phyloP scores from a whole-genome alignment of 92 coral and sea anemone species.

The Montipora capitata region DNA sequence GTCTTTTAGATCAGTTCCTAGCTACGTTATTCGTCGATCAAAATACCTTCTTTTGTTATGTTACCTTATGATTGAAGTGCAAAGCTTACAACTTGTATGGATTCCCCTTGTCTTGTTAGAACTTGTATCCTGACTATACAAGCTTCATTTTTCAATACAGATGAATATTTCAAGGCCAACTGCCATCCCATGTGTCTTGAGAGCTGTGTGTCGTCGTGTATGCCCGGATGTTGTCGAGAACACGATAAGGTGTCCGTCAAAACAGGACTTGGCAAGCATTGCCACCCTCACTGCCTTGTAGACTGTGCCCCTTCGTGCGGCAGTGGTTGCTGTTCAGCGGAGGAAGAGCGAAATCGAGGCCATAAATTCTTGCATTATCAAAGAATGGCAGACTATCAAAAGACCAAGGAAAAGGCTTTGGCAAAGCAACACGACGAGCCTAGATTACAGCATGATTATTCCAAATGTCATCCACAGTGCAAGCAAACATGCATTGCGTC shows the following conservation, averaged over 20 bases:
- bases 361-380: slow-evolving; percentile 79
- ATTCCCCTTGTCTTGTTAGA: not conserved
- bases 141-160: slow-evolving; percentile 50
- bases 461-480: slow-evolving; percentile 56
- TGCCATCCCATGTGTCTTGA: slow-evolving; percentile 90
- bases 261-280: slow-evolving; percentile 86
- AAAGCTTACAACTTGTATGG: too few relatives aligned
- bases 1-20: too few relatives aligned
- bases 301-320: slow-evolving; percentile 90
- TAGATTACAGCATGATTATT: slow-evolving; percentile 33
- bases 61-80: too few relatives aligned
- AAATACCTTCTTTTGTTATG: too few relatives aligned
- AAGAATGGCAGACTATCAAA: slow-evolving; percentile 60
- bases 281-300: slow-evolving; percentile 85
- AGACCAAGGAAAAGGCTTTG: slow-evolving; percentile 23
- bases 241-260: slow-evolving; percentile 86
- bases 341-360: slow-evolving; percentile 82
- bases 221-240: slow-evolving; percentile 93
- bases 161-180: slow-evolving; percentile 84
- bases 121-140: not conserved
- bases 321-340: slow-evolving; percentile 93
- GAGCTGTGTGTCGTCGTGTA: slow-evolving; percentile 90
- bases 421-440: slow-evolving; percentile 48
- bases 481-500: slow-evolving; percentile 68
- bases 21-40: too few relatives aligned